Conservation (phyloP, 2,888 invertebrate genomes). For the Calameuta filiformis region DNA sequence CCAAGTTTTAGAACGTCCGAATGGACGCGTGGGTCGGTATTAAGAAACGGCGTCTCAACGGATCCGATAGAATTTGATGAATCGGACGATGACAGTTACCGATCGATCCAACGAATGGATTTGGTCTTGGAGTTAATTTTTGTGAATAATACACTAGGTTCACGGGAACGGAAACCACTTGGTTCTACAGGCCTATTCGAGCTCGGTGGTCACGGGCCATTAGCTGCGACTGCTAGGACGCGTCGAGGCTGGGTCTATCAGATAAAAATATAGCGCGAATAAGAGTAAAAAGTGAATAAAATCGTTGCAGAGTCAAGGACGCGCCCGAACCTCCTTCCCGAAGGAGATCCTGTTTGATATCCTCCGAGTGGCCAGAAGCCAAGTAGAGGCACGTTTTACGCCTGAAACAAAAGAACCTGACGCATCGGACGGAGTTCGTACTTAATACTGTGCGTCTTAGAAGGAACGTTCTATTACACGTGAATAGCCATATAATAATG, state of each 20-base stretch:
- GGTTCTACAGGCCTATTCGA: not conserved
- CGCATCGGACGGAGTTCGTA: not conserved
- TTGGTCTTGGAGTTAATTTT: not conserved
- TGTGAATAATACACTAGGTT: not conserved
- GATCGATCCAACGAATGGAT: not conserved
- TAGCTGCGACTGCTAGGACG: not conserved
- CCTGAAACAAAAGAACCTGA: not conserved
- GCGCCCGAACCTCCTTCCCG: not conserved
- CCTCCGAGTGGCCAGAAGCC: not conserved
- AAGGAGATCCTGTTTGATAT: not conserved
- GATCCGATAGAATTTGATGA: not conserved
- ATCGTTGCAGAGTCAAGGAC: not conserved
- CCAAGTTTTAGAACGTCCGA: not conserved
- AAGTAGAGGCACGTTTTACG: not conserved
- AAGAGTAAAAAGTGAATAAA: not conserved
- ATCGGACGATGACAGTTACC: not conserved
- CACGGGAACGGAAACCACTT: not conserved
- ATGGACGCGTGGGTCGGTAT: not conserved
- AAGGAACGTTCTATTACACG: not conserved
- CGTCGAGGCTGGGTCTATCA: not conserved
- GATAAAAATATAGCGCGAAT: not conserved
- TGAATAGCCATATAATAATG: constrained; percentile 29
- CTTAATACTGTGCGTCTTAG: not conserved
- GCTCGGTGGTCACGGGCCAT: not conserved
- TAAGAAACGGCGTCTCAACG: no score